These are phyloP conservation scores for Ophraella communa DNA, from an alignment of 2,888 invertebrate species.

Conservation along the genomic window DNA sequence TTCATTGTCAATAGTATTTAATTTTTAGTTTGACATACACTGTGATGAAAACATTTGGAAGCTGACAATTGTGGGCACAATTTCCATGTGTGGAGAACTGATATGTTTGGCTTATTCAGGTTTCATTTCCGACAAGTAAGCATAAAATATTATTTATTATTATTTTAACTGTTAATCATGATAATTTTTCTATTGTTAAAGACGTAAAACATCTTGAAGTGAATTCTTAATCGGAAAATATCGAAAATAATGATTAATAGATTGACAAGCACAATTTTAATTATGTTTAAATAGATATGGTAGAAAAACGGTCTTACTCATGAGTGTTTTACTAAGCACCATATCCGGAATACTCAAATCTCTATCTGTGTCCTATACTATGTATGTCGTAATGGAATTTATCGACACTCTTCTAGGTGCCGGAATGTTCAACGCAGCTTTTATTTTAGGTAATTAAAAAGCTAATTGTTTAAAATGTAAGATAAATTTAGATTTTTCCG, in stretches of 20 bases:
- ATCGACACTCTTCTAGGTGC: constrained; percentile 71
- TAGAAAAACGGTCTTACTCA: constrained; percentile 64
- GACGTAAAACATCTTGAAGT: no score
- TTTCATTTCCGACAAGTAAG: constrained; percentile 69
- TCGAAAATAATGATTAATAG: no score
- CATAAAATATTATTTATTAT: no score
- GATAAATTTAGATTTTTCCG: not conserved
- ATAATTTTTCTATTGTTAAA: no score
- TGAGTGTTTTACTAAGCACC: constrained; percentile 66
- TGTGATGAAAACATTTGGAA: constrained; percentile 71
- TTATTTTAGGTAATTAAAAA: constrained; percentile 67
- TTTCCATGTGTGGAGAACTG: constrained; percentile 77
- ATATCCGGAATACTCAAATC: constrained; percentile 71
- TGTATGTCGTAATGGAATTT: constrained; percentile 72
- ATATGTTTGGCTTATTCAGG: constrained; percentile 70
- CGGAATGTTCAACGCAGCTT: constrained; percentile 73
- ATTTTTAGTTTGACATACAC: constrained; percentile 66
- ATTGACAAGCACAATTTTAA: no score
- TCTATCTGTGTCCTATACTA: constrained; percentile 70
- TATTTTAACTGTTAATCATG: no score
- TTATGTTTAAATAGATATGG: constrained; percentile 64
- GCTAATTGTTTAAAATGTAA: not conserved
- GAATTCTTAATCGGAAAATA: no score
- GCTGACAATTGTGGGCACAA: constrained; percentile 72
- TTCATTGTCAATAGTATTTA: not conserved